Conservation (phyloP, 2,888 invertebrate species). For the Sphinx pinastri region DNA sequence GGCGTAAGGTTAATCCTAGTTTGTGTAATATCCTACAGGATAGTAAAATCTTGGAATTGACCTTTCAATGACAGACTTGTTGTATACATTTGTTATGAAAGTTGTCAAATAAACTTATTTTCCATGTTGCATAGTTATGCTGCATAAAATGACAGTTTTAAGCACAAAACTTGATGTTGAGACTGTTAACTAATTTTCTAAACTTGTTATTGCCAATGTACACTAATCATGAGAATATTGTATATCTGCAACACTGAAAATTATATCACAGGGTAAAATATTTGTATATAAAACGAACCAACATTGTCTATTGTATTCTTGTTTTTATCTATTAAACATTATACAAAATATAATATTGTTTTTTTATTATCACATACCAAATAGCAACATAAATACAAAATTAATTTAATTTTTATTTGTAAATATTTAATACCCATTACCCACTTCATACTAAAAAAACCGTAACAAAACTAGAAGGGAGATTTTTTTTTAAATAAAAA, state of each 20-base stretch:
- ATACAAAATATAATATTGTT: neutral
- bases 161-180: neutral
- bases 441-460: too few relatives aligned
- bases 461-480: too few relatives aligned
- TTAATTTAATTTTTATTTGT: neutral
- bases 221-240: neutral
- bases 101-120: too few relatives aligned
- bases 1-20: neutral
- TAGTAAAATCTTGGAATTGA: neutral
- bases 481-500: too few relatives aligned
- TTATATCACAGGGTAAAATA: conserved; percentile 23
- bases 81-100: too few relatives aligned
- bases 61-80: neutral
- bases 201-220: neutral
- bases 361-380: neutral
- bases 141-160: neutral
- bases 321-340: neutral
- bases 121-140: neutral
- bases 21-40: neutral
- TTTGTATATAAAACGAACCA: neutral
- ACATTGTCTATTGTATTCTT: conserved; percentile 8
- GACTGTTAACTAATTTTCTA: conserved; percentile 3
- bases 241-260: neutral
- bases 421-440: too few relatives aligned
- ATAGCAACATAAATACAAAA: neutral